Percentiles rank a stretch among this genome's conserved stretches.
These are phyloP conservation scores for Tipula confusa DNA, from an alignment of 2,888 invertebrate species.

Conservation along the genomic window DNA sequence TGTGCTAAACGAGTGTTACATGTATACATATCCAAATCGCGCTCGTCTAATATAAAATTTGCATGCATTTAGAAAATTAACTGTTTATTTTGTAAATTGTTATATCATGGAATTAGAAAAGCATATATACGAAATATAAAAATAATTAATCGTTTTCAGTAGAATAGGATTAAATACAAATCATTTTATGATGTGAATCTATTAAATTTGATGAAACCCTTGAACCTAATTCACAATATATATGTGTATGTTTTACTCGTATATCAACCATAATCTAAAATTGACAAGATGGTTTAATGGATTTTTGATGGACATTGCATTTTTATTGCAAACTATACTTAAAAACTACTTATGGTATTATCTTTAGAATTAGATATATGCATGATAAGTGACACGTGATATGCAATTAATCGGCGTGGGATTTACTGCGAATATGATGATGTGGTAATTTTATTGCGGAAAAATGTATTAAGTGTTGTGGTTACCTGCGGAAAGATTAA, in stretches of 20 bases:
- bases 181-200: neutral
- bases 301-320: neutral
- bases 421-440: no score
- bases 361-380: no score
- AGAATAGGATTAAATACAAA: no score
- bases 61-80: conserved; percentile 6
- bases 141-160: no score
- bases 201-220: neutral
- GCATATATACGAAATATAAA: neutral
- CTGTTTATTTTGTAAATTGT: conserved; percentile 3
- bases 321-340: neutral
- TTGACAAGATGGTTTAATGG: neutral
- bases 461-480: no score
- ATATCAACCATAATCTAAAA: neutral
- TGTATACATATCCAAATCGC: neutral
- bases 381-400: no score
- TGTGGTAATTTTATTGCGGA: no score
- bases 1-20: no score
- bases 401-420: no score
- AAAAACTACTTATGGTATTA: neutral
- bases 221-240: no score
- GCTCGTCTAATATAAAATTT: neutral
- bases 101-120: neutral
- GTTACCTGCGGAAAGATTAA: no score
- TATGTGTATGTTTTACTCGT: no score